phyloP scores from a whole-genome alignment of 2,113 vertebrate genomes.

The Rallus limicola region DNA sequence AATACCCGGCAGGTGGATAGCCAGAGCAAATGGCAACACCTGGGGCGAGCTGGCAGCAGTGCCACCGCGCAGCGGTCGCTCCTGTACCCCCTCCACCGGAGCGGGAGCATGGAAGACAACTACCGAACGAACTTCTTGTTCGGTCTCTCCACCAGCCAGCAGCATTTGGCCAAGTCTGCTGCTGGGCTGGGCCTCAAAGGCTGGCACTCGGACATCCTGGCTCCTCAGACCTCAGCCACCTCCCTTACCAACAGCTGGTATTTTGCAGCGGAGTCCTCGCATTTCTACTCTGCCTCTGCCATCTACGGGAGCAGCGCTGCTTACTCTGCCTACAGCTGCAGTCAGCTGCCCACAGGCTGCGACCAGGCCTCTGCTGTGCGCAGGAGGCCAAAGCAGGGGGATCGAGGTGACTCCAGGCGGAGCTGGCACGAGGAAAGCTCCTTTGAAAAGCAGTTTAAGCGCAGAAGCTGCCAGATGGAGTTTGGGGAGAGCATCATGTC shows the following conservation, averaged over 20 bases:
- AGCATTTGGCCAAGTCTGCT: slow-evolving; percentile 80
- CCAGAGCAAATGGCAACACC: slow-evolving; percentile 62
- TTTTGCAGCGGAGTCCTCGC: slow-evolving; percentile 84
- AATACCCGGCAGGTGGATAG: slow-evolving; percentile 30
- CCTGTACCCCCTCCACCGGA: slow-evolving; percentile 81
- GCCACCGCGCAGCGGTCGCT: slow-evolving; percentile 48
- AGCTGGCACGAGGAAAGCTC: slow-evolving; percentile 97
- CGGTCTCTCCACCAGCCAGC: slow-evolving; percentile 88
- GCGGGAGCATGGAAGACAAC: slow-evolving; percentile 89
- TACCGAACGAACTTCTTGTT: slow-evolving; percentile 81
- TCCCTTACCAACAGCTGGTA: slow-evolving; percentile 87
- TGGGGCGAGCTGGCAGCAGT: slow-evolving; percentile 21
- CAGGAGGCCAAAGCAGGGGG: slow-evolving; percentile 78
- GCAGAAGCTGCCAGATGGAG: slow-evolving; percentile 96
- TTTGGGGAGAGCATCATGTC: slow-evolving; percentile 86
- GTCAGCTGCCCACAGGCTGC: slow-evolving; percentile 78
- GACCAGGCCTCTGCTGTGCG: slow-evolving; percentile 83
- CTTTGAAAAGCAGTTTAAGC: slow-evolving; percentile 96
- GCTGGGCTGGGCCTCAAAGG: slow-evolving; percentile 84
- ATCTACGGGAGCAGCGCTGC: slow-evolving; percentile 73
- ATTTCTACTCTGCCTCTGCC: slow-evolving; percentile 87
- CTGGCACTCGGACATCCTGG: slow-evolving; percentile 93
- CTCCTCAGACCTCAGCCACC: slow-evolving; percentile 78
- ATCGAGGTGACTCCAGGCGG: slow-evolving; percentile 85
- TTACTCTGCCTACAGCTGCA: slow-evolving; percentile 79